Conservation (phyloP, 2,888 invertebrate species). For the Chaitophorus viminalis region DNA sequence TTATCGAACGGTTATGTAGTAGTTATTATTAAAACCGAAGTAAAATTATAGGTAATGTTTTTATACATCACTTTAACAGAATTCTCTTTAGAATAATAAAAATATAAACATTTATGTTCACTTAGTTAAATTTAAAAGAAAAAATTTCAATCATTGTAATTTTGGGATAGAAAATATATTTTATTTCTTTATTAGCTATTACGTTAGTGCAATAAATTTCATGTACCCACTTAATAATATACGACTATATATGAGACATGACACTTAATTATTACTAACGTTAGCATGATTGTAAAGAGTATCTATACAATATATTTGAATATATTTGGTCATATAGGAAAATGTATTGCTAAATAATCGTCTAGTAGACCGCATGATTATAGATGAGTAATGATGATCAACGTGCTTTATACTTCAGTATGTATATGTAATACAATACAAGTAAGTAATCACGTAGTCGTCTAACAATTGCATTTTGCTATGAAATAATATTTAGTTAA, state of each 20-base stretch:
- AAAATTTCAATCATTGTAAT: neutral
- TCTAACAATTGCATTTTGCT: neutral
- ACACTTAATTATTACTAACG: neutral
- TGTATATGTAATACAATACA: no score
- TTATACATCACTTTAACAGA: no score
- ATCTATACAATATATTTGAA: neutral
- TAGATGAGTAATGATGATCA: no score
- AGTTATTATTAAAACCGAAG: no score
- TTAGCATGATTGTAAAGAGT: neutral
- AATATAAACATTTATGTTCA: no score
- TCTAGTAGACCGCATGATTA: neutral
- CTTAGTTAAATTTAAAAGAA: neutral
- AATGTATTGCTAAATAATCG: neutral
- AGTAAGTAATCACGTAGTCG: neutral
- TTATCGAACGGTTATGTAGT: no score
- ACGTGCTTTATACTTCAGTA: no score
- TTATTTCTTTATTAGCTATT: neutral
- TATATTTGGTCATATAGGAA: neutral
- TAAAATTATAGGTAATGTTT: no score
- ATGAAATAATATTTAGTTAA: neutral
- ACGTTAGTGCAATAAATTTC: neutral
- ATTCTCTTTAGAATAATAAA: no score
- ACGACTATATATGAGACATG: neutral
- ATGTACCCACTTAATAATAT: neutral
- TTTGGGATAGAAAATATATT: neutral